Conservation (phyloP, 2,113 vertebrate species). For the Cathartes aura region DNA sequence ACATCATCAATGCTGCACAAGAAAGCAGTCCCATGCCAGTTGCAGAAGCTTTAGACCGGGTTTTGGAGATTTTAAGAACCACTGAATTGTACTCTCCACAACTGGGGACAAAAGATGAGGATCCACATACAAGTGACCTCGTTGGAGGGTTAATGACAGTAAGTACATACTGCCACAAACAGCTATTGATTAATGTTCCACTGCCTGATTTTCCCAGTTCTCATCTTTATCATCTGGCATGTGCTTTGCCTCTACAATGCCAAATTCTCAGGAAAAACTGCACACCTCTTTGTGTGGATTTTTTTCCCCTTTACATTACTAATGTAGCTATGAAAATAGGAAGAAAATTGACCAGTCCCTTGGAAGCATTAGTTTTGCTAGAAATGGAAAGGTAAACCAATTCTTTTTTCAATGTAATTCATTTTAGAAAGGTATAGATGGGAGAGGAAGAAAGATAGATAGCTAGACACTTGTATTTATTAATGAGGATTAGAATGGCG, state of each 20-base stretch:
- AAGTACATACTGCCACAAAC: slow-evolving; percentile 50
- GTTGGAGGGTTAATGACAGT: slow-evolving; percentile 96
- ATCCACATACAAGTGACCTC: slow-evolving; percentile 94
- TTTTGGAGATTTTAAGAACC: slow-evolving; percentile 94
- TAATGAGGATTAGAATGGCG: background rate
- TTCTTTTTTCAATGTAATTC: background rate
- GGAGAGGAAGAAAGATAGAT: background rate
- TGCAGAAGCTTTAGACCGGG: slow-evolving; percentile 92
- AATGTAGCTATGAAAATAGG: background rate
- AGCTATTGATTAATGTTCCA: background rate
- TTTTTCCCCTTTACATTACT: accelerated
- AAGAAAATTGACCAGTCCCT: background rate
- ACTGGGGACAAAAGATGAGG: slow-evolving; percentile 91
- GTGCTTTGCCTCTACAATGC: background rate
- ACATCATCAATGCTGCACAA: slow-evolving; percentile 96
- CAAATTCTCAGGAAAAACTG: background rate
- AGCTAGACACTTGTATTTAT: background rate
- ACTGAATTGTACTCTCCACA: slow-evolving; percentile 97
- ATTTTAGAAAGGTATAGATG: background rate
- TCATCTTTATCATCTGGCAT: background rate
- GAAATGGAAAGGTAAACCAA: background rate
- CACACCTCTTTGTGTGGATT: background rate
- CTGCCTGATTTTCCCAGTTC: background rate
- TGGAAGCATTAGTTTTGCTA: background rate
- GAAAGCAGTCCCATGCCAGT: slow-evolving; percentile 93